phyloP scores from a whole-genome alignment of 2,888 invertebrate species.

The Drosophila anomalipes region DNA sequence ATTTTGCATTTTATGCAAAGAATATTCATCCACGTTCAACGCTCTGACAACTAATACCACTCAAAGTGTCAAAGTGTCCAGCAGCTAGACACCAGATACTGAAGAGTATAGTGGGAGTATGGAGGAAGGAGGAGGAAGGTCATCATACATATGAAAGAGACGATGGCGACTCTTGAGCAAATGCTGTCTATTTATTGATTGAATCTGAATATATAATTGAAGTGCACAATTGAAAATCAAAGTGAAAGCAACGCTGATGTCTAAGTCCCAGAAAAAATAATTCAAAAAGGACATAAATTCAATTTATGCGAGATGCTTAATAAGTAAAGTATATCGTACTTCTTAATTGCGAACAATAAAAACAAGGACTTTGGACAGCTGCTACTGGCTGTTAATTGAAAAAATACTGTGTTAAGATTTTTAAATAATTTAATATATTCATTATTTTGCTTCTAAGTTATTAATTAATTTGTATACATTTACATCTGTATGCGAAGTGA shows the following conservation, averaged over 20 bases:
- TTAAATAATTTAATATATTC: no score
- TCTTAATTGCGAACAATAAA: no score
- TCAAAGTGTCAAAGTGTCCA: conserved; percentile 66
- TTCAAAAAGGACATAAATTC: conserved; percentile 12
- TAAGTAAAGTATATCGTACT: no score
- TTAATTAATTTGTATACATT: no score
- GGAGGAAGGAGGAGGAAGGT: not conserved
- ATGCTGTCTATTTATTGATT: conserved; percentile 53
- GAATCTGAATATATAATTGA: conserved; percentile 63
- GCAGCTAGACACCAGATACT: conserved; percentile 16
- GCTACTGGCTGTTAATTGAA: not conserved
- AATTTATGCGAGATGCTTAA: not conserved
- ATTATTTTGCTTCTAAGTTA: no score
- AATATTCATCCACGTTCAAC: conserved; percentile 50
- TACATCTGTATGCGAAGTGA: no score
- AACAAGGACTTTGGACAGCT: no score
- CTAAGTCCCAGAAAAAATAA: not conserved
- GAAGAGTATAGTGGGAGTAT: not conserved
- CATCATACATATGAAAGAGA: conserved; percentile 15
- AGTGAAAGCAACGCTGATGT: conserved; percentile 9
- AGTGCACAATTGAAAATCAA: conserved; percentile 42
- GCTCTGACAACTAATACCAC: conserved; percentile 69
- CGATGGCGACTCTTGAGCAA: conserved; percentile 20
- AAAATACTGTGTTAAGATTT: not conserved
- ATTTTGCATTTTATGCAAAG: conserved; percentile 51